phyloP scores from a whole-genome alignment of 1,140 invertebrate genomes.

The Neuroterus valhalla region DNA sequence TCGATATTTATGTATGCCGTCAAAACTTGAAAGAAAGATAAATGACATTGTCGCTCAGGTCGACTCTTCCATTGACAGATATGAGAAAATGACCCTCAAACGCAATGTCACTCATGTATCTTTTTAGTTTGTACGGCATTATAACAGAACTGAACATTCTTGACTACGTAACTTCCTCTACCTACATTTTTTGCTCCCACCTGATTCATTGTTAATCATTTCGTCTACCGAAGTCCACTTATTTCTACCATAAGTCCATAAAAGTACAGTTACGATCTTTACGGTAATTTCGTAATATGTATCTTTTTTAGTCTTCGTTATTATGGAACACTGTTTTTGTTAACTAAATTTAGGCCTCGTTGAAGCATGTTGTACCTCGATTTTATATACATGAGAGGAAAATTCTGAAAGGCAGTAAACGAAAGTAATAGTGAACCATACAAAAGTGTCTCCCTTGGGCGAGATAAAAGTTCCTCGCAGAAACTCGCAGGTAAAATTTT shows the following conservation, averaged over 20 bases:
- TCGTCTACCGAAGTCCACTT: neutral
- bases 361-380: neutral
- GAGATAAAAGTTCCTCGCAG: neutral
- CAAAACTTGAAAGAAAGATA: neutral
- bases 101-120: no score
- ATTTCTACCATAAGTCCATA: neutral
- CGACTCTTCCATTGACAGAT: no score
- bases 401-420: neutral
- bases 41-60: no score
- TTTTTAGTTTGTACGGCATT: no score
- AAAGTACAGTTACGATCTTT: constrained; percentile 3
- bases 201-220: neutral
- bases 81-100: no score
- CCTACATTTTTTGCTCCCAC: neutral
- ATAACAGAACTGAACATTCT: neutral
- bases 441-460: neutral
- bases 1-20: neutral
- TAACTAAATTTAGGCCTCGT: neutral
- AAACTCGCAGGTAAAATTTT: constrained; percentile 1
- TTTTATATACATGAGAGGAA: neutral
- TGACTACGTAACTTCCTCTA: constrained; percentile 13
- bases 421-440: neutral
- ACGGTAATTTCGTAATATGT: neutral
- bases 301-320: neutral
- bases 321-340: neutral